These are phyloP conservation scores for Cossypha heuglini DNA, from an alignment of 2,797 vertebrate species.

Conservation along the genomic window DNA sequence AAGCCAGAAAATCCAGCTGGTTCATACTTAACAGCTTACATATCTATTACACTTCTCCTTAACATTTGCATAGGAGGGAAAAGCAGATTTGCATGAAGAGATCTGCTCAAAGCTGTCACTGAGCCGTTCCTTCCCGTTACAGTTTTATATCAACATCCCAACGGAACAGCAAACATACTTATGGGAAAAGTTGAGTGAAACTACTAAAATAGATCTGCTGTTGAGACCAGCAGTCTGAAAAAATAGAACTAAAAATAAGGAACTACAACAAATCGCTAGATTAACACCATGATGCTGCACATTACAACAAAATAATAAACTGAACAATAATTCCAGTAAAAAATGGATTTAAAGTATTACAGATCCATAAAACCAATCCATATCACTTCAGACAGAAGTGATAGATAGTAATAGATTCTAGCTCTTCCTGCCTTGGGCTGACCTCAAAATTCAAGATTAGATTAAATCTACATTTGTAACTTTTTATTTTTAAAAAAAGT, in stretches of 20 bases:
- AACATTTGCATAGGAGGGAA: slow-evolving; percentile 33
- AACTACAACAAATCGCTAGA: neutral
- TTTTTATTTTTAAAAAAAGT: neutral
- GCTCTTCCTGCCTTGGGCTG: neutral
- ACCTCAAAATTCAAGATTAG: neutral
- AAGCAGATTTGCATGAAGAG: slow-evolving; percentile 42
- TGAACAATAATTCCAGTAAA: neutral
- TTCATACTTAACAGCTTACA: neutral
- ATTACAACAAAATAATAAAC: neutral
- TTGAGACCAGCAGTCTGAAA: neutral
- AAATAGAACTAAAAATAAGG: neutral
- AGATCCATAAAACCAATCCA: neutral
- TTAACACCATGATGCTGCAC: neutral
- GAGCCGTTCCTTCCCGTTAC: neutral
- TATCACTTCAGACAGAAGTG: neutral
- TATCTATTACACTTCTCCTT: neutral
- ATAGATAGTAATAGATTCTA: neutral
- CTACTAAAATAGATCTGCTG: neutral
- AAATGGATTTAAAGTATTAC: neutral
- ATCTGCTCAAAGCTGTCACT: slow-evolving; percentile 35
- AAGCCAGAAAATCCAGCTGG: slow-evolving; percentile 43
- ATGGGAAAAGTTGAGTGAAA: neutral
- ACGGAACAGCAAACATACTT: slow-evolving; percentile 23
- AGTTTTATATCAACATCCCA: slow-evolving; percentile 27
- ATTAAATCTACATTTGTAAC: neutral